Conservation (phyloP, 1,140 invertebrate genomes). For the Papilio machaon region DNA sequence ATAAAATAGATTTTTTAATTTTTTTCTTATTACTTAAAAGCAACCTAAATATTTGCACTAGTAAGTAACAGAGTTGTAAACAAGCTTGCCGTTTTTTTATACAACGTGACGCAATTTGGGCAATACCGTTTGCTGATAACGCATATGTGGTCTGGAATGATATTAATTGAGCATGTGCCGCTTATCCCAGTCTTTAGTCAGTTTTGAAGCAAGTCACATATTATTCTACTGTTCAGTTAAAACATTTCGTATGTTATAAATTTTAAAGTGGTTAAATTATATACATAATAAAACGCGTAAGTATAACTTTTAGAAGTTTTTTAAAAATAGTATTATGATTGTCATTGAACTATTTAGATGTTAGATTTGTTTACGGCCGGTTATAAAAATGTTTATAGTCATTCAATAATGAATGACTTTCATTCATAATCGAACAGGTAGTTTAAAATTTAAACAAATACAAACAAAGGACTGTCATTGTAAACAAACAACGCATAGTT, state of each 20-base stretch:
- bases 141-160: neutral
- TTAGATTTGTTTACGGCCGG: neutral
- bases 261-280: neutral
- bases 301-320: neutral
- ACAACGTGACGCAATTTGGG: neutral
- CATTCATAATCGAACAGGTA: neutral
- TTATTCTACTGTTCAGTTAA: neutral
- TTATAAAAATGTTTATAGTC: neutral
- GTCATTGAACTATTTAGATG: neutral
- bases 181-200: neutral
- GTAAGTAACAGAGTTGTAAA: neutral
- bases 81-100: constrained; percentile 1
- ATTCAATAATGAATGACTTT: neutral
- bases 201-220: neutral
- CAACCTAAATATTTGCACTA: neutral
- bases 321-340: neutral
- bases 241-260: neutral
- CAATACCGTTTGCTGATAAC: neutral
- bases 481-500: constrained; percentile 3
- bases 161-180: neutral
- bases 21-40: neutral
- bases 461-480: neutral
- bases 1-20: neutral
- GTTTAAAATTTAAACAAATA: neutral
- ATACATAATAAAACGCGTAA: neutral